These are phyloP conservation scores for Clarias gariepinus DNA, from an alignment of 2,113 vertebrate genomes.

Conservation along the genomic window DNA sequence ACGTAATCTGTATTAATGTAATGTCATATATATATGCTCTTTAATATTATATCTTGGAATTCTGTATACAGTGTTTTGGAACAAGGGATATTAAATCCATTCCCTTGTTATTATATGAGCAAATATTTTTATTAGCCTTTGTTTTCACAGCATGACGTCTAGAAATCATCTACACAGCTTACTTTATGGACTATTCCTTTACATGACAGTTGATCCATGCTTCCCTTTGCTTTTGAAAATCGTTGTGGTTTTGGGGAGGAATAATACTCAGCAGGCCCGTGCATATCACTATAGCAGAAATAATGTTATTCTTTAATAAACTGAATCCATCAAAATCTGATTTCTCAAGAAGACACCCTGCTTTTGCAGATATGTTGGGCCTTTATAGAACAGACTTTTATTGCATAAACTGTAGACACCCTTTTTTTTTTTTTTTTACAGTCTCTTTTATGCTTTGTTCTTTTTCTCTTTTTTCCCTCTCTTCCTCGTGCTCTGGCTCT, in stretches of 20 bases:
- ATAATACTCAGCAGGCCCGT: slow-evolving; percentile 41
- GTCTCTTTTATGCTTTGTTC: slow-evolving; percentile 19
- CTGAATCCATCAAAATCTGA: slow-evolving; percentile 47
- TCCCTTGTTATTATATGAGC: not conserved
- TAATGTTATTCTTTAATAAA: slow-evolving; percentile 57
- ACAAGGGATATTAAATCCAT: not conserved
- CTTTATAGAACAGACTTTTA: slow-evolving; percentile 36
- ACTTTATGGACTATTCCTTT: slow-evolving; percentile 15
- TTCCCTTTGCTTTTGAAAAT: slow-evolving; percentile 29
- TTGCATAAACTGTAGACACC: slow-evolving; percentile 27
- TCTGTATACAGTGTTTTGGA: not conserved
- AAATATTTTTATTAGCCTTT: not conserved
- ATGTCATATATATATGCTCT: not conserved
- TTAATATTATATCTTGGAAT: not conserved
- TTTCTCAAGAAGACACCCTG: slow-evolving; percentile 17
- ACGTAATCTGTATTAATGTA: not conserved
- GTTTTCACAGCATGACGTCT: not conserved
- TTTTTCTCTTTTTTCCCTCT: slow-evolving; percentile 37
- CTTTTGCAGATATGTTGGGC: slow-evolving; percentile 25
- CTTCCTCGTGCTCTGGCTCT: slow-evolving; percentile 37
- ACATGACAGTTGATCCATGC: slow-evolving; percentile 35
- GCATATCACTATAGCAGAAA: slow-evolving; percentile 42
- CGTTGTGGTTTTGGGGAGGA: slow-evolving; percentile 39
- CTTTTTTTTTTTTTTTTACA: not conserved
- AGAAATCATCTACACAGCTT: slow-evolving; percentile 22